Percentiles rank a stretch among this genome's conserved stretches.
phyloP scores from a whole-genome alignment of 2,888 invertebrate species.

The Melinaea marsaeus region DNA sequence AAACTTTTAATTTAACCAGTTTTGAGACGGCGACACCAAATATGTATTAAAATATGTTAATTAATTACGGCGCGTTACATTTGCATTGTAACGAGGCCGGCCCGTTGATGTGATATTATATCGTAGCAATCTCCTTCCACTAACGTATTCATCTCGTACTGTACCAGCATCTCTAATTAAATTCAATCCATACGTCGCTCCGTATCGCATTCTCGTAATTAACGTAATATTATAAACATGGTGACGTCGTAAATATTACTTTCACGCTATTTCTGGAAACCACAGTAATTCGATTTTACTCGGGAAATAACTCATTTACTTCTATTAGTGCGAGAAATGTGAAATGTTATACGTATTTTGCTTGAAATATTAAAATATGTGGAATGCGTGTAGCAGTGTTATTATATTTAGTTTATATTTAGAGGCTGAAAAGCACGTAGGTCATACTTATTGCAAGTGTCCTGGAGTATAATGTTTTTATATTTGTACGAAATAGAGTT shows the following conservation, averaged over 20 bases:
- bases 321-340: not conserved
- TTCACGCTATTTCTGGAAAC: constrained; percentile 6
- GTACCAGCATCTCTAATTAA: constrained; percentile 18
- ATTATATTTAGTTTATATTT: not conserved
- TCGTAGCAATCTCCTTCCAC: not conserved
- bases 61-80: not conserved
- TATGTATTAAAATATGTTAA: too few relatives aligned
- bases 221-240: constrained; percentile 28
- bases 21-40: too few relatives aligned
- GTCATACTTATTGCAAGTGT: too few relatives aligned
- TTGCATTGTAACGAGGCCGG: not conserved
- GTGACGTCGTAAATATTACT: constrained; percentile 5
- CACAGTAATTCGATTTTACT: constrained; percentile 3
- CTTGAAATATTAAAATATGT: not conserved
- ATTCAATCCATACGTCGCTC: constrained; percentile 28
- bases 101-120: not conserved
- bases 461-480: too few relatives aligned
- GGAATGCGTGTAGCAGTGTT: not conserved
- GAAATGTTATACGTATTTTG: constrained; percentile 1
- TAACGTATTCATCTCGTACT: constrained; percentile 11
- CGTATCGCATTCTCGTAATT: constrained; percentile 40
- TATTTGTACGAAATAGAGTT: too few relatives aligned
- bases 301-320: constrained; percentile 5
- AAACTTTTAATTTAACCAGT: too few relatives aligned
- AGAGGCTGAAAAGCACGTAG: not conserved